A percentile compares a stretch with the other conserved stretches of the same genome.
These are phyloP conservation scores for Coracias cyanogaster DNA, from an alignment of 2,797 vertebrate genomes.

Conservation along the genomic window DNA sequence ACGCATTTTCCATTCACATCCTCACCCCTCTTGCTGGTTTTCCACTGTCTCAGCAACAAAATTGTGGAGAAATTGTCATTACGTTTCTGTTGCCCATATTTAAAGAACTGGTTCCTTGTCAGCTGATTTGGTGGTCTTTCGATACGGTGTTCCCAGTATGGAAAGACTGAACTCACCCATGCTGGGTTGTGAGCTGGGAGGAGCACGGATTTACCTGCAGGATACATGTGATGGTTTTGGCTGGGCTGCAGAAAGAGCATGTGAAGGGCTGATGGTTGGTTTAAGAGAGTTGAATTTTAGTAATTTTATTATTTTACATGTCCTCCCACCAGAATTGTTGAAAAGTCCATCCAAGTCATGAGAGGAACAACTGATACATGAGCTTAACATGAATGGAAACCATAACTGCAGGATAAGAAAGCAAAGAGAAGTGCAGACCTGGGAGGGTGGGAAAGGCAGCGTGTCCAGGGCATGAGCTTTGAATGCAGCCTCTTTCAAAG, in stretches of 20 bases:
- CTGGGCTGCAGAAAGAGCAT: neutral
- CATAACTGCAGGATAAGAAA: neutral
- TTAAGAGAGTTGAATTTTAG: neutral
- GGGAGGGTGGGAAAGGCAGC: neutral
- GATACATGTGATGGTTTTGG: neutral
- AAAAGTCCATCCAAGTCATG: neutral
- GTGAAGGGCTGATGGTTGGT: neutral
- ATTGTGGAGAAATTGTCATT: neutral
- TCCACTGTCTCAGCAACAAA: neutral
- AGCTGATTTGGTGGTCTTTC: neutral
- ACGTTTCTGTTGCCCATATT: neutral
- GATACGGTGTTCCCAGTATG: neutral
- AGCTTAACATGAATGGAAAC: neutral
- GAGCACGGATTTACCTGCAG: neutral
- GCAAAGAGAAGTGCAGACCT: neutral
- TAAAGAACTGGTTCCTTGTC: neutral
- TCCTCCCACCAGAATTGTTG: neutral
- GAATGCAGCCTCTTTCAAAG: neutral
- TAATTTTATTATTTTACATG: neutral
- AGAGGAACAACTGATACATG: neutral
- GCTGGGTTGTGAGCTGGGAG: neutral
- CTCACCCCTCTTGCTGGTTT: neutral
- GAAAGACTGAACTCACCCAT: neutral
- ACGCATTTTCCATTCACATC: neutral
- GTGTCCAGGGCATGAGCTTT: neutral